Conservation (phyloP, 2,113 vertebrate genomes). For the Cepphus grylle region DNA sequence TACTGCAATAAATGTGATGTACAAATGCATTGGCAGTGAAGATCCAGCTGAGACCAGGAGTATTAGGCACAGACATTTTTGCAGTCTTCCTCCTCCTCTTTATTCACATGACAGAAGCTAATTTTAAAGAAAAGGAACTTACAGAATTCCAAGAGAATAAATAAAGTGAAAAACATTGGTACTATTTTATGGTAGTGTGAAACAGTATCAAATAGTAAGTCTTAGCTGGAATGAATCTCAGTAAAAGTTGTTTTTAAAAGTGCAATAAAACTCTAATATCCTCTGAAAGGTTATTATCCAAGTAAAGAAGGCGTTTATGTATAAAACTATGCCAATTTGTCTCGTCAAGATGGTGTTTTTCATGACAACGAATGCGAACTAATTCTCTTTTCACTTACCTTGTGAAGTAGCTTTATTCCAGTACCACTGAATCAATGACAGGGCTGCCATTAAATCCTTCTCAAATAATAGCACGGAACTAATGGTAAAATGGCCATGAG, state of each 20-base stretch:
- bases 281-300: constrained; percentile 27
- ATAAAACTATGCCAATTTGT: constrained; percentile 6
- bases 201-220: background rate
- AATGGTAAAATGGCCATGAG: background rate
- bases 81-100: background rate
- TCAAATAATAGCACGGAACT: background rate
- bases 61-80: background rate
- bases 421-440: background rate
- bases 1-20: background rate
- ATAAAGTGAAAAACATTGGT: background rate
- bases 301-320: background rate
- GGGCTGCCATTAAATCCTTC: background rate
- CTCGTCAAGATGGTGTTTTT: background rate
- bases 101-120: background rate
- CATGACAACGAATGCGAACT: background rate
- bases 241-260: constrained; percentile 17
- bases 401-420: constrained; percentile 24
- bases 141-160: background rate
- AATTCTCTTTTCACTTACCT: constrained; percentile 30
- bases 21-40: background rate
- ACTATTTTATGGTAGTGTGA: background rate
- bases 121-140: background rate
- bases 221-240: background rate
- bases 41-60: background rate
- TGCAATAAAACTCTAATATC: constrained; percentile 17